A percentile compares a stretch with the other conserved stretches of the same genome.
Conservation (phyloP, 2,113 vertebrate species). For the Helogale parvula region DNA sequence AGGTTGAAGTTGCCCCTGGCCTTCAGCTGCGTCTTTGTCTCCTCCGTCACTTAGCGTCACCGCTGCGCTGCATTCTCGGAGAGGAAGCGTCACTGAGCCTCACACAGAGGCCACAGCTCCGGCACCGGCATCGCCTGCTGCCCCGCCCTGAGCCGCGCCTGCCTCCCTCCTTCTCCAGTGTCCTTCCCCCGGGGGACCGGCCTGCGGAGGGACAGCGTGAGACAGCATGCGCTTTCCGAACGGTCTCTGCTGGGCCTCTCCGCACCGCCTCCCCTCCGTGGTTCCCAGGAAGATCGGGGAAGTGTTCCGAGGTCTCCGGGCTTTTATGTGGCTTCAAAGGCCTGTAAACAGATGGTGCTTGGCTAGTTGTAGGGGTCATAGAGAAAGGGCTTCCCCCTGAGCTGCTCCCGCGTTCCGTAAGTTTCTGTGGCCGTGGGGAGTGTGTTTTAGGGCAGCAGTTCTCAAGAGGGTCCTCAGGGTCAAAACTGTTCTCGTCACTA, state of each 20-base stretch:
- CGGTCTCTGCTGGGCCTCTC: background rate
- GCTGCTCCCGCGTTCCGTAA: background rate
- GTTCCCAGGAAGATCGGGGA: background rate
- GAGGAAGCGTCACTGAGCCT: background rate
- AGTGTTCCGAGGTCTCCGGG: background rate
- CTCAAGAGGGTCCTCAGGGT: background rate
- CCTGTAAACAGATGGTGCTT: background rate
- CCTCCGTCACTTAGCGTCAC: background rate
- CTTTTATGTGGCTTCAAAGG: background rate
- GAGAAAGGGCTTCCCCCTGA: background rate
- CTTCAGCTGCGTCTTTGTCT: background rate
- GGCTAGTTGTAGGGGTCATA: background rate
- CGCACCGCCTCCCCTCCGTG: background rate
- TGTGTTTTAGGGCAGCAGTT: rapidly evolving
- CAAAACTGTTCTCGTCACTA: rapidly evolving
- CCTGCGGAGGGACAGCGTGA: background rate
- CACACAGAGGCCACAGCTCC: background rate
- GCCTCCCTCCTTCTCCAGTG: background rate
- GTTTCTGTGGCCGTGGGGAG: background rate
- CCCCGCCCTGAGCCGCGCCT: background rate
- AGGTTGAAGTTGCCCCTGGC: background rate
- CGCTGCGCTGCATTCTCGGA: background rate
- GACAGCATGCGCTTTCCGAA: background rate
- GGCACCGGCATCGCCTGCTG: background rate
- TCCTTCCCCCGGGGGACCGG: background rate